phyloP scores from a whole-genome alignment of 2,113 vertebrate genomes.

The Neolamprologus variostigma region DNA sequence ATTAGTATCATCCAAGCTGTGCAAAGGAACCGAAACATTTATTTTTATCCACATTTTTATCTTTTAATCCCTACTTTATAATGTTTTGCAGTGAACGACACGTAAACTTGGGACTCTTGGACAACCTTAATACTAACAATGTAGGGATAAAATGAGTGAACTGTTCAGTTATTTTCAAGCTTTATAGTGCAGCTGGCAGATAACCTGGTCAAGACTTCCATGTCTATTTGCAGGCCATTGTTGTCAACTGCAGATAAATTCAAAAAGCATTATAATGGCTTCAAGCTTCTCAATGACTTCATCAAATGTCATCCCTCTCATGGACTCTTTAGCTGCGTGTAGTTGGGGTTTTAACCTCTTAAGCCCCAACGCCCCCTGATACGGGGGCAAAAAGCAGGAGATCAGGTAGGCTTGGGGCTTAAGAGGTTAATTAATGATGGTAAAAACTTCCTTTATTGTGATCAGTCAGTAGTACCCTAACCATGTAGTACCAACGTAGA shows the following conservation, averaged over 20 bases:
- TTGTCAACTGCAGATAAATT: background rate
- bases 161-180: background rate
- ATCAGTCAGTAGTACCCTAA: background rate
- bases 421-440: background rate
- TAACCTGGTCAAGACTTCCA: background rate
- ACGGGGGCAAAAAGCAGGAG: too few relatives aligned
- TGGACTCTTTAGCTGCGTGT: background rate
- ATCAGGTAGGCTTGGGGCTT: too few relatives aligned
- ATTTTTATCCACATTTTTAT: background rate
- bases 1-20: background rate
- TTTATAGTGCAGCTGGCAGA: background rate
- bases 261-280: background rate
- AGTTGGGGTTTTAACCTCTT: background rate
- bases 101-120: background rate
- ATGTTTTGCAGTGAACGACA: background rate
- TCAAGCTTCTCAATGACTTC: background rate
- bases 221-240: background rate
- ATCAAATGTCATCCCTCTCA: background rate
- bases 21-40: background rate
- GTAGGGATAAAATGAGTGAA: background rate
- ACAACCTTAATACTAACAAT: background rate
- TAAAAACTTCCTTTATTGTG: background rate
- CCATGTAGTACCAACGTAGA: background rate
- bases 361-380: too few relatives aligned
- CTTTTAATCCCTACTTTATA: background rate